Evolutionary conservation across 2,113 vertebrate genomes (phyloP).

Genomic region (Smithornis capensis): DNA sequence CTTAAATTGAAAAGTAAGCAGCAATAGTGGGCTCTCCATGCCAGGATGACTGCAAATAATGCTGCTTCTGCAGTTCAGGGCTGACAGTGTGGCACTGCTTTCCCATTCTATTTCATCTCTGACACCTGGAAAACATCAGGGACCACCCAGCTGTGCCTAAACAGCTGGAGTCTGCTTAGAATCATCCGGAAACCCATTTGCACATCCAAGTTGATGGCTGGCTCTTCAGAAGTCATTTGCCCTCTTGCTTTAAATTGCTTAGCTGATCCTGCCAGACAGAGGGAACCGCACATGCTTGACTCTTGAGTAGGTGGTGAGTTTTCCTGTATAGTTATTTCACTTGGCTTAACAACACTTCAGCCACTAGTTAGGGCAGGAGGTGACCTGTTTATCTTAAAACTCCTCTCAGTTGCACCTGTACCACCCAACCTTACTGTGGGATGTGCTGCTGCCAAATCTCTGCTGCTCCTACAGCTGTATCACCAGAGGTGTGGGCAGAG

Average conservation of each 20-base stretch:
- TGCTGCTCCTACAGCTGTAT: not conserved
- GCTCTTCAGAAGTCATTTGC: not conserved
- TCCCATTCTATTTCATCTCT: not conserved
- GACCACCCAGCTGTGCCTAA: not conserved
- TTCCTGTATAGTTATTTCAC: not conserved
- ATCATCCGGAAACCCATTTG: not conserved
- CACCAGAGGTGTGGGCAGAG: not conserved
- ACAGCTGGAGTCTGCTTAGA: not conserved
- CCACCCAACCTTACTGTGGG: fast-evolving
- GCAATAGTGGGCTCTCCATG: not conserved
- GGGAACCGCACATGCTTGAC: not conserved
- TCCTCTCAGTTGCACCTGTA: not conserved
- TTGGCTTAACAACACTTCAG: not conserved
- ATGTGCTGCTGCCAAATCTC: not conserved
- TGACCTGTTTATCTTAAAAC: not conserved
- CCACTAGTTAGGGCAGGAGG: not conserved
- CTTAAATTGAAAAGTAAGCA: not conserved
- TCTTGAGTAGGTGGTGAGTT: not conserved
- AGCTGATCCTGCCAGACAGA: not conserved
- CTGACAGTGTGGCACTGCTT: not conserved
- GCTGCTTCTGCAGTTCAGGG: not conserved
- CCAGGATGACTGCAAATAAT: not conserved
- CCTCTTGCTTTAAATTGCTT: not conserved
- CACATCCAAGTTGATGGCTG: fast-evolving
- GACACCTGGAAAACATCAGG: not conserved